These are phyloP conservation scores for Lydus trimaculatus DNA, from an alignment of 2,888 invertebrate species.

Conservation along the genomic window DNA sequence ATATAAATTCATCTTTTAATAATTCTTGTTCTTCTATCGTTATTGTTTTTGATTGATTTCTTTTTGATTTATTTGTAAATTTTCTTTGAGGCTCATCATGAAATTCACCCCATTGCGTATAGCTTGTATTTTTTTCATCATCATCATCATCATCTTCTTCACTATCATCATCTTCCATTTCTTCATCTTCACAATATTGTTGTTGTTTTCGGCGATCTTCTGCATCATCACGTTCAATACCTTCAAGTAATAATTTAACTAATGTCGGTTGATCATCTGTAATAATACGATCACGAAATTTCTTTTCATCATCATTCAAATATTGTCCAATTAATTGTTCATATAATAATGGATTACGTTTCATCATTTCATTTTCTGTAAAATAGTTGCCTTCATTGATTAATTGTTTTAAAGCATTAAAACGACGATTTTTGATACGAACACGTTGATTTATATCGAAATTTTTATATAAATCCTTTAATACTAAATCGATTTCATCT, in stretches of 20 bases:
- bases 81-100: conserved; percentile 49
- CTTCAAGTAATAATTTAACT: conserved; percentile 80
- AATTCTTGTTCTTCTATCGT: conserved; percentile 69
- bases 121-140: conserved; percentile 34
- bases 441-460: conserved; percentile 63
- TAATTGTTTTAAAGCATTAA: conserved; percentile 79
- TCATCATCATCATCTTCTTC: conserved; percentile 38
- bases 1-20: conserved; percentile 80
- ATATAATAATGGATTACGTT: conserved; percentile 86
- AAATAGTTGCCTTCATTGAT: conserved; percentile 79
- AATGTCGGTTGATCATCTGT: conserved; percentile 70
- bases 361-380: conserved; percentile 93
- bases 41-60: conserved; percentile 51
- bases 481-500: conserved; percentile 69
- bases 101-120: conserved; percentile 52
- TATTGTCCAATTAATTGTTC: conserved; percentile 90
- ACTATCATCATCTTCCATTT: conserved; percentile 54
- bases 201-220: conserved; percentile 70
- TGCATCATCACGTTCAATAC: conserved; percentile 77
- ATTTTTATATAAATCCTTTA: conserved; percentile 66
- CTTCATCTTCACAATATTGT: conserved; percentile 66
- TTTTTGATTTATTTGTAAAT: conserved; percentile 28
- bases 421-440: conserved; percentile 79
- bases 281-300: conserved; percentile 67
- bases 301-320: conserved; percentile 78